Evolutionary conservation across 1,140 invertebrate species (phyloP), one percentile per base, ranked within the genome.

Genomic region (Bombus balteatus): DNA sequence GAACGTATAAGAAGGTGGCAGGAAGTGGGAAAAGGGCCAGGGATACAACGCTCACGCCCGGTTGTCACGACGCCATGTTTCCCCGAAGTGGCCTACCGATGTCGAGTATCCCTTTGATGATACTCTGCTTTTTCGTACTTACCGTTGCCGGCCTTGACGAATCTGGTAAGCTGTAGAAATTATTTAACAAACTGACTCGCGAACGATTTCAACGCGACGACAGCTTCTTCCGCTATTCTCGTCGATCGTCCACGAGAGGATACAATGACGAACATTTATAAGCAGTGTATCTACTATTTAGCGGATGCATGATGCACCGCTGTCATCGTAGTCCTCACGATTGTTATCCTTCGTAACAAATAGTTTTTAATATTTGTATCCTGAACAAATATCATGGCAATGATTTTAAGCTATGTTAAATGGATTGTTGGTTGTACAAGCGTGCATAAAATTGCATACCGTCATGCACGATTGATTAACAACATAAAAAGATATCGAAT

Each of bases 21-120:
- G 83, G 70, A 87, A 87, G 83, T 81, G 72, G 72, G 57, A 81
- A 87, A 85, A 85, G 86, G 86, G 76, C 86, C 71, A 79, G 83
- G 81, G 76, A 85, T 81, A 87, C 72, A 87, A 88, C 87, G 84
- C 87, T 86, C 90, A 88, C 90, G 90, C 91, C 93, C 92, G 93
- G 92, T 91, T 93, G 92, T 93, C 92, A 92, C 85, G 92, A 92
- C 93, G 92, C 92, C 92, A 94, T 94, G 93, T 93, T 92, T 88
- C 85, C 80, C 89, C 89, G 87, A 90, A 92, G 87, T 87, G 80
- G 82, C 88, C 81, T 88, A 87, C 88, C 88, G 88, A 93, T 91
- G 89, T 91, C 90, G 80, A 87, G 84, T 89, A 81, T 91, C 81
- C 81, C 85, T 81, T 79, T 93, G 70, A 86, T 65, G 88, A 53